Conservation (phyloP, 2,113 vertebrate species). For the Charadrius vociferus region DNA sequence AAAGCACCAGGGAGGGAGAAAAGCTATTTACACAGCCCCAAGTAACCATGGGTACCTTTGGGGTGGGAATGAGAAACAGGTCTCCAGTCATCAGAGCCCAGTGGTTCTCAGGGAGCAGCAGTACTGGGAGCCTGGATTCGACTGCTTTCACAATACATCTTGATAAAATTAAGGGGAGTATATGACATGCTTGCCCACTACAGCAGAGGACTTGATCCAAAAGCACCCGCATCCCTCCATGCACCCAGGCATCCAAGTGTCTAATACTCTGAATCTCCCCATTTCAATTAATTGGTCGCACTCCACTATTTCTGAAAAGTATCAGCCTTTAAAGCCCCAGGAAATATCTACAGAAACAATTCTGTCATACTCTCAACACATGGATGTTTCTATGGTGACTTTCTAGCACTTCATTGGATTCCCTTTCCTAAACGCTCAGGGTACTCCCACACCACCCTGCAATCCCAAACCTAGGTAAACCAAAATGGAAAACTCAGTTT, state of each 20-base stretch:
- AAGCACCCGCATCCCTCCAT: not conserved
- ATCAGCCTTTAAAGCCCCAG: not conserved
- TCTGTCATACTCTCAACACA: not conserved
- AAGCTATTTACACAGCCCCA: not conserved
- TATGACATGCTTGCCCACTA: not conserved
- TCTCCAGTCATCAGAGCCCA: not conserved
- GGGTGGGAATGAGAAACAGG: not conserved
- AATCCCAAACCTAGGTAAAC: conserved; percentile 42
- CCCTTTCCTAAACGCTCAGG: not conserved
- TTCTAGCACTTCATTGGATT: conserved; percentile 16
- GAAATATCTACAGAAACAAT: not conserved
- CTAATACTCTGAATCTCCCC: not conserved
- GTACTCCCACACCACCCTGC: conserved; percentile 46
- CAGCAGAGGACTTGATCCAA: not conserved
- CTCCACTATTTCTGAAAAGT: not conserved
- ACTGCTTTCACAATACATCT: not conserved
- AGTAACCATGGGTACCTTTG: not conserved
- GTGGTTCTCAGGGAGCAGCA: not conserved
- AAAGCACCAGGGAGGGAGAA: not conserved
- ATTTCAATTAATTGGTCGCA: not conserved
- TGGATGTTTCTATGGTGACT: conserved; percentile 61
- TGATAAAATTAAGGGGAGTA: not conserved
- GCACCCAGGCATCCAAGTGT: not conserved
- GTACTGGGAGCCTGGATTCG: not conserved
- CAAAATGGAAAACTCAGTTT: conserved; percentile 14